A percentile compares a stretch with the other conserved stretches of the same genome.
phyloP scores from a whole-genome alignment of 1,140 invertebrate genomes.

The Micrasema longulum region DNA sequence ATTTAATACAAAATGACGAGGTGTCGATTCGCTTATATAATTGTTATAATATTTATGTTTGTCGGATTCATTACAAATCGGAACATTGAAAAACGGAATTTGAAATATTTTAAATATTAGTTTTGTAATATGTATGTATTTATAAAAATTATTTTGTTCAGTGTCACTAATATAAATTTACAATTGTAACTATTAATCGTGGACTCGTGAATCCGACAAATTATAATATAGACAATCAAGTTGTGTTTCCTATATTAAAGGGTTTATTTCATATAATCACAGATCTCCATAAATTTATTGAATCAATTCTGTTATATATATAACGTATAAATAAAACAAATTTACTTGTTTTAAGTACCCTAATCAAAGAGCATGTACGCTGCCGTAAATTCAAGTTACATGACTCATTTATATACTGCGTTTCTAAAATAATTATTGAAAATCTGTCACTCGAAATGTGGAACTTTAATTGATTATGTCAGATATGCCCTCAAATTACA shows the following conservation, averaged over 20 bases:
- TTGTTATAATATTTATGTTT: conserved; percentile 17
- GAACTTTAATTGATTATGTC: background rate
- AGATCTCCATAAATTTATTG: conserved; percentile 5
- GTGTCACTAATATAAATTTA: conserved; percentile 15
- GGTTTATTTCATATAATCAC: conserved; percentile 30
- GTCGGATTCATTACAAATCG: conserved; percentile 36
- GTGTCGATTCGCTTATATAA: conserved; percentile 37
- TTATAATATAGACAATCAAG: conserved; percentile 9
- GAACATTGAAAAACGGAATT: background rate
- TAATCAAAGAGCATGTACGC: too few species aligned
- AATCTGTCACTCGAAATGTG: too few species aligned
- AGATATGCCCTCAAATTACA: conserved; percentile 39
- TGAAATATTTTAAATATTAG: too few species aligned
- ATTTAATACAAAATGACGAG: conserved; percentile 48
- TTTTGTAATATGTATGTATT: background rate
- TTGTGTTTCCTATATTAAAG: conserved; percentile 15
- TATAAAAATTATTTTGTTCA: conserved; percentile 30
- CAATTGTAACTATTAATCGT: conserved; percentile 2
- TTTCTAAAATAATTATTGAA: too few species aligned
- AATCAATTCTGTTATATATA: conserved; percentile 1
- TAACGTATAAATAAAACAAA: background rate
- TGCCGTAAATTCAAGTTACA: too few species aligned
- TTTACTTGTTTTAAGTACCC: background rate
- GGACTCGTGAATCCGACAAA: conserved; percentile 1
- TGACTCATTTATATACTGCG: too few species aligned